Conservation (phyloP, 2,888 invertebrate genomes). For the Thymelicus lineola region DNA sequence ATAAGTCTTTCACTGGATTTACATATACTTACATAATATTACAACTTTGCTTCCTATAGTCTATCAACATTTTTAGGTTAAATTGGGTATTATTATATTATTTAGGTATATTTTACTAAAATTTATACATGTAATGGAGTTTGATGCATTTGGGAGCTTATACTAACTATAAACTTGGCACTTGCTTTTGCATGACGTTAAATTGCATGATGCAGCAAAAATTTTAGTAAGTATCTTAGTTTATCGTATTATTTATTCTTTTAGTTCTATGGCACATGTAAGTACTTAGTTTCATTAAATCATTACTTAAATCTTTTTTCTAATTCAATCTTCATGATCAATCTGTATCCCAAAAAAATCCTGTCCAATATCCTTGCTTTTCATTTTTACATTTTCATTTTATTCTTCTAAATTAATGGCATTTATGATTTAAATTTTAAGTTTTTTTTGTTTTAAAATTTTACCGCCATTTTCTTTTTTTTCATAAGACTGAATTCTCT, state of each 20-base stretch:
- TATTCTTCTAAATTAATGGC: neutral
- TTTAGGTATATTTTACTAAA: too few species aligned
- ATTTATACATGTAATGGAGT: neutral
- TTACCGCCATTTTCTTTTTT: neutral
- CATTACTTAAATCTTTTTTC: neutral
- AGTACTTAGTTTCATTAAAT: neutral
- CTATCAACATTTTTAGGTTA: too few species aligned
- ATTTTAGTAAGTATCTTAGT: conserved; percentile 14
- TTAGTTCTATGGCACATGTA: conserved; percentile 9
- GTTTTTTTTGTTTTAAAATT: neutral
- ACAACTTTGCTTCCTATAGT: too few species aligned
- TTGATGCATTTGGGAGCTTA: neutral
- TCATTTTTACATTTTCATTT: neutral
- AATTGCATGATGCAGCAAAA: conserved; percentile 13
- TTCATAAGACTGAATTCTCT: neutral
- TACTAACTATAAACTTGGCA: neutral
- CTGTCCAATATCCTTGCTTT: conserved; percentile 7
- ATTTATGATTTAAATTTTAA: neutral
- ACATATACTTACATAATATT: too few species aligned
- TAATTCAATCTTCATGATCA: conserved; percentile 1
- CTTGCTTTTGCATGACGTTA: conserved; percentile 17
- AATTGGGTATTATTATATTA: too few species aligned
- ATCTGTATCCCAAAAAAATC: neutral
- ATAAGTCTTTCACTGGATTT: too few species aligned
- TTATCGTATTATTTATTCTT: conserved; percentile 10